Evolutionary conservation across 2,797 vertebrate species (phyloP).

Genomic region (Phalanger gymnotis): DNA sequence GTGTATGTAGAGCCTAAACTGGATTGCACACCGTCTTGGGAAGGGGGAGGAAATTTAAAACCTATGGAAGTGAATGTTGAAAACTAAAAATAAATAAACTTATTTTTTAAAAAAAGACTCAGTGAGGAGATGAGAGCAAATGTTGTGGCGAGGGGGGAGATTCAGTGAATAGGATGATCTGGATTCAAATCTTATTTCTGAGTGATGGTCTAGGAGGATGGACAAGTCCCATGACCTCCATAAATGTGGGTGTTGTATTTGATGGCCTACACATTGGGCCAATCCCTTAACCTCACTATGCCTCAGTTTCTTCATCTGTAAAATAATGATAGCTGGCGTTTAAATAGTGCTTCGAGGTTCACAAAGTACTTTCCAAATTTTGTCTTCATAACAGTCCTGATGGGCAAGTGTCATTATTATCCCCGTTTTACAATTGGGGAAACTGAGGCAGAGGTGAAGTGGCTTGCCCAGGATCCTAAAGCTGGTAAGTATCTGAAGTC

Average conservation of each 20-base stretch:
- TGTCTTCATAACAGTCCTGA: neutral
- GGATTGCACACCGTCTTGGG: no score
- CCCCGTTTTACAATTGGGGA: neutral
- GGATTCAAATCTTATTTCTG: neutral
- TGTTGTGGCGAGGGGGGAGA: neutral
- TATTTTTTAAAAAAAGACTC: no score
- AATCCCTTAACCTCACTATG: neutral
- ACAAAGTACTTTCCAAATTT: neutral
- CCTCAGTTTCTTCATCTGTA: neutral
- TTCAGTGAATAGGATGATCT: neutral
- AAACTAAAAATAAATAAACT: no score
- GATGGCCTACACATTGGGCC: neutral
- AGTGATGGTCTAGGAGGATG: neutral
- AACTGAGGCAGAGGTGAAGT: neutral
- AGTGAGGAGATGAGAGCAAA: neutral
- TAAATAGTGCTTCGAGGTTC: neutral
- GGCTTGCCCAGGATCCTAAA: neutral
- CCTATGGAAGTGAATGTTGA: no score
- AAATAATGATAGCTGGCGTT: neutral
- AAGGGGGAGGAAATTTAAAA: no score
- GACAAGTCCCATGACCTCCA: neutral
- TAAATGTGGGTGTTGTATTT: neutral
- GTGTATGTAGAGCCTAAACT: no score
- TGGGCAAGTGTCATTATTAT: neutral
- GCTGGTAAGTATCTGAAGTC: no score